Base-by-base conservation (phyloP, 2,113 vertebrate species). In the Ctenomys sociabilis region DNA sequence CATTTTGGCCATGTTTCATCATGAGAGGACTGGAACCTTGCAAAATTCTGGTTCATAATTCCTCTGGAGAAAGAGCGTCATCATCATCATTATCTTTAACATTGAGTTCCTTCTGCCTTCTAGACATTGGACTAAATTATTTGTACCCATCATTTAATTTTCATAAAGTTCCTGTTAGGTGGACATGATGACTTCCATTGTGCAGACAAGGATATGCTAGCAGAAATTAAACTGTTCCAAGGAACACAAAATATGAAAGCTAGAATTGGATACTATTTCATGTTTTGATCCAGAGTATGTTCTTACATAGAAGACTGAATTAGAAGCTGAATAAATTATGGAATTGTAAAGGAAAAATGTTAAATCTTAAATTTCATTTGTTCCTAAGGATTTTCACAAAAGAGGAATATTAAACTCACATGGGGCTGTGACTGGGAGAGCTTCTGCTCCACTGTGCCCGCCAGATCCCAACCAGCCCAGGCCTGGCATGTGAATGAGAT, bases 331-430 rank as follows among this genome's bases (percentile, higher is more conserved):
- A 88, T 81, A 75, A 81, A 81, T 88, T 19, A 45, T 0, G 90
- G 49, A n/a, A 73, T n/a, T 21, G 66, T 70, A 73, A 73, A 81
- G 77, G 30, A 85, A 92, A 14, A 61, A 14, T 28, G 30, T 28
- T 45, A n/a, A n/a, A n/a, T n/a, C 75, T 37, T 81, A 54, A 68
- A 49, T 32, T 91, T 93, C 30, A 10, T 43, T 45, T 70, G 16
- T 83, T 91, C 32, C 43, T 93, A 52, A 90, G 24, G 35, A 73
- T 90, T 32, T 90, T 94, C 82, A 86, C 35, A 43, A 57, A 86
- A 94, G 26, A 11, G 21, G 24, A 32, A 52, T 80, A 78, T 72
- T 84, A 94, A 54, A 90, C 11, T 78, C 75, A n/a, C 10, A 7
- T 7, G 24, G 72, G 24, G 49, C 9, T 49, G 49, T 49, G 49